A percentile compares a stretch with the other conserved stretches of the same genome.
Evolutionary conservation across 2,797 vertebrate species (phyloP).

Genomic region (Anguilla obscura): DNA sequence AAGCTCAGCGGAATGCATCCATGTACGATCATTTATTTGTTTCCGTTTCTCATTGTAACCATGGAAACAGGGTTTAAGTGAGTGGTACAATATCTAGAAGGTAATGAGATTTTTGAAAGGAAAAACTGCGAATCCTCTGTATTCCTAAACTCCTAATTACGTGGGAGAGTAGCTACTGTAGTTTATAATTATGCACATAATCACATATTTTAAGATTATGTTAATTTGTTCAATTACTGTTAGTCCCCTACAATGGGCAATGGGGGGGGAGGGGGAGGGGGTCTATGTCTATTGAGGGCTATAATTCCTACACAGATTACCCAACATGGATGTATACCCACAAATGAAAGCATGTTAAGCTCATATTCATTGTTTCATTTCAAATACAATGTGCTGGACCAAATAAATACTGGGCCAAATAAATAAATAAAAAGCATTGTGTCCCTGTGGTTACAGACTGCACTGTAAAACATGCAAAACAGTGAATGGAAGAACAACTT

Average conservation of each 20-base stretch:
- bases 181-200: conserved; percentile 30
- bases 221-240: too few relatives aligned
- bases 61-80: conserved; percentile 27
- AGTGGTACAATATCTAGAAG: conserved; percentile 26
- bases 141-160: conserved; percentile 32
- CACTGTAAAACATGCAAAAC: background rate
- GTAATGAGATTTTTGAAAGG: conserved; percentile 31
- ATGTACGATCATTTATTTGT: conserved; percentile 28
- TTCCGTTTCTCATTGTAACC: conserved; percentile 27
- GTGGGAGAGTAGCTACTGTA: conserved; percentile 23
- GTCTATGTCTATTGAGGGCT: too few relatives aligned
- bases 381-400: too few relatives aligned
- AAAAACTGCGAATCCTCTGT: conserved; percentile 32
- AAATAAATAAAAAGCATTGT: too few relatives aligned
- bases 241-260: too few relatives aligned
- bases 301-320: too few relatives aligned
- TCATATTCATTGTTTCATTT: too few relatives aligned
- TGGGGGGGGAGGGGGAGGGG: too few relatives aligned
- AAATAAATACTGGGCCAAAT: too few relatives aligned
- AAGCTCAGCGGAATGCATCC: conserved; percentile 14
- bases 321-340: too few relatives aligned
- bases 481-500: conserved; percentile 21
- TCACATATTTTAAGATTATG: background rate
- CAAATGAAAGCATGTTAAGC: too few relatives aligned
- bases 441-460: too few relatives aligned